Conservation (phyloP, 2,113 vertebrate species). For the Bettongia penicillata region DNA sequence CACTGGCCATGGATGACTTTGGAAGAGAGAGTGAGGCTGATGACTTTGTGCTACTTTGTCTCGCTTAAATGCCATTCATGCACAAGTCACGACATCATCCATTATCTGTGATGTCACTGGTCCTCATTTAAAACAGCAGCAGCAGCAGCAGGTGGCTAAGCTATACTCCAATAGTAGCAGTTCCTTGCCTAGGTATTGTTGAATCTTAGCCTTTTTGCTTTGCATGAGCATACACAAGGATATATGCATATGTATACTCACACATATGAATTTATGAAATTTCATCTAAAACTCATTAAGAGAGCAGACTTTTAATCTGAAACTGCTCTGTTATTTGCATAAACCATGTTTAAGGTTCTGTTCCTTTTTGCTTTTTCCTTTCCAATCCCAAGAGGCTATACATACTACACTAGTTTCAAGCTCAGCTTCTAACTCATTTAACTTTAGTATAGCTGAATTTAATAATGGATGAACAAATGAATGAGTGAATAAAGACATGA, state of each 20-base stretch:
- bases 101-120: too few species aligned
- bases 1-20: background rate
- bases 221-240: background rate
- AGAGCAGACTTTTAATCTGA: background rate
- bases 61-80: background rate
- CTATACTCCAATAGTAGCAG: background rate
- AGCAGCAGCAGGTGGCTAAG: background rate
- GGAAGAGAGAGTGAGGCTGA: background rate
- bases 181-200: background rate
- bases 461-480: background rate
- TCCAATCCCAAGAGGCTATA: background rate
- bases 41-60: background rate
- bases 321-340: background rate
- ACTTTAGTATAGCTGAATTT: background rate
- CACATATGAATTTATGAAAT: background rate
- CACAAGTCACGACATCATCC: background rate
- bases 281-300: background rate
- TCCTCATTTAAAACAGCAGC: background rate
- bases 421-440: background rate
- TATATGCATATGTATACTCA: background rate
- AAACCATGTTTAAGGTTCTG: accelerated
- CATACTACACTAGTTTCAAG: background rate
- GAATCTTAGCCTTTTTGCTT: background rate
- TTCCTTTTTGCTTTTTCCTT: constrained; percentile 41
- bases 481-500: background rate